Conservation (phyloP, 2,888 invertebrate genomes). For the Eurytoma adleriae region DNA sequence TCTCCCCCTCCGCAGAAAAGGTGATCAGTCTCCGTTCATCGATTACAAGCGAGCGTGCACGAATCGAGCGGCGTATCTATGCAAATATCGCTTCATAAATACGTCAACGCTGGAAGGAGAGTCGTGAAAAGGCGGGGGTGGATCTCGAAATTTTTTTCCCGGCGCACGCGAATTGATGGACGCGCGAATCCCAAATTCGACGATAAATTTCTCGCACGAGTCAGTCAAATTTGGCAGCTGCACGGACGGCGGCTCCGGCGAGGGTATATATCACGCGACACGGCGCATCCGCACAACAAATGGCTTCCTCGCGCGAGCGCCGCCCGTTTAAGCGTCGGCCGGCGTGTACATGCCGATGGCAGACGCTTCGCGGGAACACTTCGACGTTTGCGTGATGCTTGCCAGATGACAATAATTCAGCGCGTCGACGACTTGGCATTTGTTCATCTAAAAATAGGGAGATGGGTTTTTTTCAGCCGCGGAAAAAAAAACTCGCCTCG, state of each 20-base stretch:
- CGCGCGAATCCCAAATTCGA: constrained; percentile 14
- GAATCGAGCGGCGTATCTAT: no score
- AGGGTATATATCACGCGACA: constrained; percentile 5
- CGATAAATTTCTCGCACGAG: constrained; percentile 37
- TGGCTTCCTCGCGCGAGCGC: not conserved
- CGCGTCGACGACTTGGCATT: not conserved
- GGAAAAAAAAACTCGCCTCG: not conserved
- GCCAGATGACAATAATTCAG: not conserved
- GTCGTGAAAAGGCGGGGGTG: no score
- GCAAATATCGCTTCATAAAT: no score
- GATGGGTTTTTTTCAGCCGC: not conserved
- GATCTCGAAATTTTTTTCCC: no score
- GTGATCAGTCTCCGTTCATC: no score
- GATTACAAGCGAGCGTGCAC: no score
- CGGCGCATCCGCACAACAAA: constrained; percentile 14
- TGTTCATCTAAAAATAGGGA: not conserved
- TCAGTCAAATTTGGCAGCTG: constrained; percentile 35
- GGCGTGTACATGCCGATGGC: not conserved
- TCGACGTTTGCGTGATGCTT: constrained; percentile 10
- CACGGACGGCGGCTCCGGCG: not conserved
- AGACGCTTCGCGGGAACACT: not conserved
- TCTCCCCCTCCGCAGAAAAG: no score
- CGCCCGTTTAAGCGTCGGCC: not conserved
- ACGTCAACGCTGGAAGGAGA: no score
- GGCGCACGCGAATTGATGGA: constrained; percentile 19